Evolutionary conservation across 2,113 vertebrate species (phyloP), one percentile per base, ranked within the genome.

Genomic region (Ophiodon elongatus): DNA sequence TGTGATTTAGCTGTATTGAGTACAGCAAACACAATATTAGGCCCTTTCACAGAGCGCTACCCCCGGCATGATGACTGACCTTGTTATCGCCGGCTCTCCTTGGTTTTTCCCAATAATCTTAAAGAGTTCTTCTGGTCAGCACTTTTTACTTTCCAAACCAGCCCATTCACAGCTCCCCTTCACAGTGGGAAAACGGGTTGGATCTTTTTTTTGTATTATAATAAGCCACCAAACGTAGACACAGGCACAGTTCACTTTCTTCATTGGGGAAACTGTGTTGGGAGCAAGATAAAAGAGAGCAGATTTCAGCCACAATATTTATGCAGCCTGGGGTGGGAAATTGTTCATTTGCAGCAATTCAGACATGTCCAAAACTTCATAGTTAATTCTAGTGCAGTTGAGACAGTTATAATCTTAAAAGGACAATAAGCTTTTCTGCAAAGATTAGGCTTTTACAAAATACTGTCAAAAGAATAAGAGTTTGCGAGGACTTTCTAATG

Each of bases 341-440:
- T 57, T 69, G 31, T 75, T 87, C 29, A 88, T 89, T 89, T 90
- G 62, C 69, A 65, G 56, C 82, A 85, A 86, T 86, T 86, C 90
- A 85, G 76, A 59, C 50, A 73, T 43, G 64, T 59, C 57, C 41
- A 73, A 41, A 31, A 35, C 69, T 68, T 73, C 67, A 81, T 57
- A 64, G 83, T 71, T 79, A 37, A 72, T 71, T 86, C 54, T 37
- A 21, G 47, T 56, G 11, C 11, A 66, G 31, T 27, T 57, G 56
- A 54, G 63, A 65, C n/a, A 43, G 59, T 43, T 73, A 50, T 76
- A 81, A 86, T 86, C 85, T 82, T 69, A 83, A 54, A 73, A 81
- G 68, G 19, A 57, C 72, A 65, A 73, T 33, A 52, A 52, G 25
- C 50, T 33, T 39, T 64, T 79, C 63, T 76, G 41, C 43, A 57